phyloP scores from a whole-genome alignment of 2,888 invertebrate genomes.

The Oscheius onirici region DNA sequence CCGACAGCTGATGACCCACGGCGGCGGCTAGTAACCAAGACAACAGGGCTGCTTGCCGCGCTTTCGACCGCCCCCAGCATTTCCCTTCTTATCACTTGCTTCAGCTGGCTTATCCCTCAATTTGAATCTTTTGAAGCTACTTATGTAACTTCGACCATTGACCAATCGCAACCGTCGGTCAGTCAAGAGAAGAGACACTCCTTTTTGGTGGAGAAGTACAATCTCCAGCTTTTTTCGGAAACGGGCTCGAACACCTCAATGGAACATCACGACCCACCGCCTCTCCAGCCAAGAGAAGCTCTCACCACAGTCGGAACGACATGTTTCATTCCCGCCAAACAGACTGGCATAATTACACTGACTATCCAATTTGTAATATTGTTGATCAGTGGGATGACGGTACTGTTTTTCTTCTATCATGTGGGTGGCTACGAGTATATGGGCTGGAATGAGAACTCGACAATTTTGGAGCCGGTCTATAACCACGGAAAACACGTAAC shows the following conservation, averaged over 20 bases:
- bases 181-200: conserved; percentile 11
- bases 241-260: neutral
- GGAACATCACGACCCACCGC: conserved; percentile 16
- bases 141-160: conserved; percentile 12
- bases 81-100: conserved; percentile 30
- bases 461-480: conserved; percentile 52
- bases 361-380: conserved; percentile 52
- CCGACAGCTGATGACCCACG: conserved; percentile 30
- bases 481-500: conserved; percentile 22
- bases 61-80: conserved; percentile 15
- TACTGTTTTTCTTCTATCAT: conserved; percentile 58
- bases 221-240: conserved; percentile 9
- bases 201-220: conserved; percentile 16
- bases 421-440: conserved; percentile 60
- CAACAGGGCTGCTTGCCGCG: conserved; percentile 29
- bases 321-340: conserved; percentile 47
- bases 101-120: conserved; percentile 22
- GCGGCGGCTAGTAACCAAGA: conserved; percentile 30
- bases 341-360: conserved; percentile 49
- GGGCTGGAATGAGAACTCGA: conserved; percentile 56
- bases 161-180: neutral
- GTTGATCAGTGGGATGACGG: conserved; percentile 41
- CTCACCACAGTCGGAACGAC: conserved; percentile 34
- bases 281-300: neutral
- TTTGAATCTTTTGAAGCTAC: neutral